A percentile compares a stretch with the other conserved stretches of the same genome.
phyloP scores from a whole-genome alignment of 2,888 invertebrate genomes.

The Corbicula japonica region DNA sequence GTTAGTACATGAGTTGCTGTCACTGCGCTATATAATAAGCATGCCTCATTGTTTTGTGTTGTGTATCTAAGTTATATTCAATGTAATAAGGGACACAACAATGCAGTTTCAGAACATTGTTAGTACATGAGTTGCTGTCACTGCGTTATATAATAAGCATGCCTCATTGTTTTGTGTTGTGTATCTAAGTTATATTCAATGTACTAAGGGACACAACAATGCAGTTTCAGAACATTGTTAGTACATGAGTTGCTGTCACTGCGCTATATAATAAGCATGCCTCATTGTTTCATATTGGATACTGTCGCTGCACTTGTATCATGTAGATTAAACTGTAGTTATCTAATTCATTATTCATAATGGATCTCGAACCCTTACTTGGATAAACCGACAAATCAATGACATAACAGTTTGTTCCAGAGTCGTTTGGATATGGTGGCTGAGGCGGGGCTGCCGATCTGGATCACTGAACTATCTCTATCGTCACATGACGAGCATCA shows the following conservation, averaged over 20 bases:
- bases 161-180: too few relatives aligned
- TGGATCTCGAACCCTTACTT: neutral
- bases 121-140: too few relatives aligned
- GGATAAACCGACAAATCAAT: neutral
- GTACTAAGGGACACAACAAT: too few relatives aligned
- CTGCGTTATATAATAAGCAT: too few relatives aligned
- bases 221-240: too few relatives aligned
- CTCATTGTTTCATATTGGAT: neutral
- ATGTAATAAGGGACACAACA: too few relatives aligned
- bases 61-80: too few relatives aligned
- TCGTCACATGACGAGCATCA: constrained; percentile 39
- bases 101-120: too few relatives aligned
- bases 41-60: too few relatives aligned
- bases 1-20: too few relatives aligned
- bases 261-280: neutral
- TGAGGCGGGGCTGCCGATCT: constrained; percentile 68
- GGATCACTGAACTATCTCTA: constrained; percentile 73
- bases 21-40: too few relatives aligned
- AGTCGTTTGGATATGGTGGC: constrained; percentile 65
- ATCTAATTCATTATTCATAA: neutral
- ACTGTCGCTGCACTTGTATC: neutral
- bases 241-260: neutral
- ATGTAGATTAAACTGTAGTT: neutral
- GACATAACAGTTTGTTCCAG: constrained; percentile 29
- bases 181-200: too few relatives aligned